These are phyloP conservation scores for Spatula clypeata DNA, from an alignment of 2,797 vertebrate genomes.

Conservation along the genomic window DNA sequence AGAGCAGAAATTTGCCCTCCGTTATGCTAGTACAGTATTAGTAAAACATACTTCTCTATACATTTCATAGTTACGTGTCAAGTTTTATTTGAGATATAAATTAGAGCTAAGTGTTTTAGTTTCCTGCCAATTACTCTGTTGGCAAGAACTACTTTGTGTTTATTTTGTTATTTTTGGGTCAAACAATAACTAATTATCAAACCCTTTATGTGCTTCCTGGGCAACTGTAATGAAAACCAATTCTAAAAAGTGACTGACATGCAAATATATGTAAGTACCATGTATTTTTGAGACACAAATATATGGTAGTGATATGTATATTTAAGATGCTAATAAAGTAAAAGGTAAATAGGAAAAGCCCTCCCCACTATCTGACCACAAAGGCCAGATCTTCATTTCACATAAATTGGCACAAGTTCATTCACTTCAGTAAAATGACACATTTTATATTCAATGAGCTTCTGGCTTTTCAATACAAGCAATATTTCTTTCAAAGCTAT, in stretches of 20 bases:
- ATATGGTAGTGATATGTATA: too few relatives aligned
- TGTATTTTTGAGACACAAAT: conserved; percentile 4
- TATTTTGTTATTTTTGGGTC: conserved; percentile 26
- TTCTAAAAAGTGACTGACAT: conserved; percentile 52
- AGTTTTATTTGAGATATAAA: conserved; percentile 32
- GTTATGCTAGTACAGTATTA: neutral
- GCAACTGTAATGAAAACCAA: conserved; percentile 30
- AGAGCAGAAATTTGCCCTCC: conserved; percentile 6
- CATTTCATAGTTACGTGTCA: neutral
- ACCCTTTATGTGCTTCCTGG: neutral
- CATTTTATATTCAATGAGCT: neutral
- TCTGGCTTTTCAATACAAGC: neutral
- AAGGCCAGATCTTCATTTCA: neutral
- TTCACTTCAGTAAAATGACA: neutral
- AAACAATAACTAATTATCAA: conserved; percentile 13
- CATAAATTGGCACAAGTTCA: neutral
- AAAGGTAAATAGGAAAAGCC: conserved; percentile 38
- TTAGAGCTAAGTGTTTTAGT: neutral
- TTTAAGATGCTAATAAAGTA: conserved; percentile 10
- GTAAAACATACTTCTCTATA: neutral
- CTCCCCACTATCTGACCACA: conserved; percentile 10
- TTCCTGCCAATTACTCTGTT: neutral
- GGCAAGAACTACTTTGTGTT: conserved; percentile 10
- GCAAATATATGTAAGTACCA: conserved; percentile 22
- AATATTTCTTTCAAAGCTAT: conserved; percentile 14